Percentiles rank a stretch among this genome's conserved stretches.
These are phyloP conservation scores for Charadrius vociferus DNA, from an alignment of 2,113 vertebrate genomes.

Conservation along the genomic window DNA sequence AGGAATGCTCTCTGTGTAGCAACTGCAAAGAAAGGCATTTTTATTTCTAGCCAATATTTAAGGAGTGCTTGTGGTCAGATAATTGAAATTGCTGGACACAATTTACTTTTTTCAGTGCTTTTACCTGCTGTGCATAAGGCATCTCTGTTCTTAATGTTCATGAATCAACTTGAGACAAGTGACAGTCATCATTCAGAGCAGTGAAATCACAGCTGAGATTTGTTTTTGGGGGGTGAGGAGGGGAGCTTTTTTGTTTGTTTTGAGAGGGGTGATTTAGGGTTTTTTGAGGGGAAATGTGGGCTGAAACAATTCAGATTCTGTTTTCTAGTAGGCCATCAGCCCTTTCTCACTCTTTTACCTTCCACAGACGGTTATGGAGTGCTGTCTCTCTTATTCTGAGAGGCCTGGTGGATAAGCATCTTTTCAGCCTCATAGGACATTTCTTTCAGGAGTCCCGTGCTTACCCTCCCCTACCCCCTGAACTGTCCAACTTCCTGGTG, in stretches of 20 bases:
- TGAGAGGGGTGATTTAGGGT: accelerated
- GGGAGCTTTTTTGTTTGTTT: neutral
- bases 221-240: neutral
- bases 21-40: neutral
- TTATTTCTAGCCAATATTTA: neutral
- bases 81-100: neutral
- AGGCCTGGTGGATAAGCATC: neutral
- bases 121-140: neutral
- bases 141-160: neutral
- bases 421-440: neutral
- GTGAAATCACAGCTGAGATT: neutral
- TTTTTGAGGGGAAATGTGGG: neutral
- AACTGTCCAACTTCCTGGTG: neutral
- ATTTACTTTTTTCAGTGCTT: neutral
- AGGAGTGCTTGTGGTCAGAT: neutral
- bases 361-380: neutral
- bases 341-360: neutral
- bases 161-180: neutral
- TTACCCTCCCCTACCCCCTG: neutral
- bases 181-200: neutral
- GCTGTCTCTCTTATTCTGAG: neutral
- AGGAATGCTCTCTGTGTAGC: neutral
- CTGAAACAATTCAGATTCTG: neutral
- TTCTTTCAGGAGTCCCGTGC: neutral
- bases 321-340: neutral